Conservation (phyloP, 1,140 invertebrate genomes). For the Conopomorpha cramerella region DNA sequence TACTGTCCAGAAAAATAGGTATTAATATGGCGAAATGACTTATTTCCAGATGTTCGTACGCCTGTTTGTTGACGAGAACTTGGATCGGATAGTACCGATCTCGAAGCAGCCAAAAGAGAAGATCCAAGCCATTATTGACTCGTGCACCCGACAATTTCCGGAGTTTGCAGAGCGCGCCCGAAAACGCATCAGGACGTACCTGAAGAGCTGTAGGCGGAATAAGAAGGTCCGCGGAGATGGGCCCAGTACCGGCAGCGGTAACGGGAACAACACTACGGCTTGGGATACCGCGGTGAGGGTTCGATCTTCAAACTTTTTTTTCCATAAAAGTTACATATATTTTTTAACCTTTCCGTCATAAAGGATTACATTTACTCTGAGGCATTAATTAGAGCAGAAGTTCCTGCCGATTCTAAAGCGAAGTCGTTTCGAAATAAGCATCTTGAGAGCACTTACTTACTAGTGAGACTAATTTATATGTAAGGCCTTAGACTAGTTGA, state of each 20-base stretch:
- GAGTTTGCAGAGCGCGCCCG: slow-evolving; percentile 93
- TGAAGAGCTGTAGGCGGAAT: slow-evolving; percentile 93
- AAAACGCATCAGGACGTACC: slow-evolving; percentile 92
- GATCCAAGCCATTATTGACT: slow-evolving; percentile 96
- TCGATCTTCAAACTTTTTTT: too few species aligned
- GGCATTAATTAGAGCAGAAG: too few species aligned
- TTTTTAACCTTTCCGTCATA: too few species aligned
- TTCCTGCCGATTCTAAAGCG: too few species aligned
- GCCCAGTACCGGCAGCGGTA: slow-evolving; percentile 28
- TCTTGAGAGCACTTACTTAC: too few species aligned
- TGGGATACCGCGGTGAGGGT: slow-evolving; percentile 60
- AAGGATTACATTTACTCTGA: background rate
- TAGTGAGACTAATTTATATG: too few species aligned
- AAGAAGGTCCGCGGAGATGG: slow-evolving; percentile 83
- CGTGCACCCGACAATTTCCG: slow-evolving; percentile 94
- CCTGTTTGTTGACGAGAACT: slow-evolving; percentile 95
- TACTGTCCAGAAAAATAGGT: too few species aligned
- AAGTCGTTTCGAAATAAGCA: too few species aligned
- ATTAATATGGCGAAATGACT: background rate
- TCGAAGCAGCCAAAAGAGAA: slow-evolving; percentile 98
- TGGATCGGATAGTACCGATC: slow-evolving; percentile 95
- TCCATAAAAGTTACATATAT: too few species aligned
- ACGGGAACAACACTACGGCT: slow-evolving; percentile 27
- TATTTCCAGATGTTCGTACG: slow-evolving; percentile 94
- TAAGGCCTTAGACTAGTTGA: too few species aligned